phyloP scores from a whole-genome alignment of 2,797 vertebrate genomes.

The Cuniculus paca region DNA sequence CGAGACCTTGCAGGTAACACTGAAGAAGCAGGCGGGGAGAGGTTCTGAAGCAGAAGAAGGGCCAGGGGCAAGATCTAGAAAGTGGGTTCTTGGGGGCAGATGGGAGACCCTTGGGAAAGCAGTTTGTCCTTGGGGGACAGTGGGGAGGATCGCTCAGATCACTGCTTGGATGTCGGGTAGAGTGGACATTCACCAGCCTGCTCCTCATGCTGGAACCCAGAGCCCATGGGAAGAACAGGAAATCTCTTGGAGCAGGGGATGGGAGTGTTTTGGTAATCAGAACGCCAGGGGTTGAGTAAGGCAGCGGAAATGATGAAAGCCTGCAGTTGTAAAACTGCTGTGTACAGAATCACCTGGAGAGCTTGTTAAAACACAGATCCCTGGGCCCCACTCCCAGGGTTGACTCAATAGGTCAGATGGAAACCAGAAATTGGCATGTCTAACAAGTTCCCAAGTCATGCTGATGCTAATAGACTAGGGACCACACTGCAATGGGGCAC shows the following conservation, averaged over 20 bases:
- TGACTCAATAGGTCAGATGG: neutral
- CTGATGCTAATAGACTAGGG: neutral
- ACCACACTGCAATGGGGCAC: neutral
- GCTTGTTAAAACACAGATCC: neutral
- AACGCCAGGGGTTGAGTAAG: neutral
- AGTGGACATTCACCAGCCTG: neutral
- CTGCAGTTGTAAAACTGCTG: neutral
- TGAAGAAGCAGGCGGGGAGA: neutral
- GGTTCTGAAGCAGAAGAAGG: neutral
- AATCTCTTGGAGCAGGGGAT: neutral
- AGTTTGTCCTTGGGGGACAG: neutral
- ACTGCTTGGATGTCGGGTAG: neutral
- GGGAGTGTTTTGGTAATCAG: neutral
- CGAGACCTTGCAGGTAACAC: neutral
- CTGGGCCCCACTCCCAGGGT: neutral
- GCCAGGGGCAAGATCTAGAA: neutral
- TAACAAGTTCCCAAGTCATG: neutral
- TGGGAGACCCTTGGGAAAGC: neutral
- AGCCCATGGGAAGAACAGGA: neutral
- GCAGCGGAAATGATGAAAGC: neutral
- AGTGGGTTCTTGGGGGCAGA: neutral
- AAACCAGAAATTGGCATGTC: constrained; percentile 24
- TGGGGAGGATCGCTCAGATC: neutral
- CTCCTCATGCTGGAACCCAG: neutral
- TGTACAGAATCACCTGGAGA: neutral